These are phyloP conservation scores for Lycocerus yunnanus DNA, from an alignment of 2,888 invertebrate species.

Conservation along the genomic window DNA sequence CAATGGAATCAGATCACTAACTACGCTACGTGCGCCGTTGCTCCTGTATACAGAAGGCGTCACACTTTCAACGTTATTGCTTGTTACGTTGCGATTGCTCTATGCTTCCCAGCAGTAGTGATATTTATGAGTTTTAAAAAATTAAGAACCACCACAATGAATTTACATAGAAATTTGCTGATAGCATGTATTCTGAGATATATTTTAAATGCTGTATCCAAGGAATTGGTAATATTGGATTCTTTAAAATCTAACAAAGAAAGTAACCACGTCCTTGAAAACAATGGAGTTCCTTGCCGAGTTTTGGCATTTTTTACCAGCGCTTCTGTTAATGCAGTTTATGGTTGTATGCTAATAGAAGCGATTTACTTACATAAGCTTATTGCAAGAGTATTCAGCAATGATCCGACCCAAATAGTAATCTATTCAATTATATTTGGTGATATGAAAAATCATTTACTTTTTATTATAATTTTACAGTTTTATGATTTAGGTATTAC, in stretches of 20 bases:
- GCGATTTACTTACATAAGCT: slow-evolving; percentile 69
- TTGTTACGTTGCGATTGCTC: slow-evolving; percentile 58
- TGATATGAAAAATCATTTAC: slow-evolving; percentile 39
- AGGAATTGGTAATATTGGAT: slow-evolving; percentile 63
- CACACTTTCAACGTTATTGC: slow-evolving; percentile 60
- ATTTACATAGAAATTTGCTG: slow-evolving; percentile 65
- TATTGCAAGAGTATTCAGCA: slow-evolving; percentile 67
- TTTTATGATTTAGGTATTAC: slow-evolving; percentile 52
- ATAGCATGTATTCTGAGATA: slow-evolving; percentile 64
- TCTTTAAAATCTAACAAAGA: slow-evolving; percentile 57
- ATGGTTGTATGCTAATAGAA: slow-evolving; percentile 71
- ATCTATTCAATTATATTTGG: slow-evolving; percentile 58
- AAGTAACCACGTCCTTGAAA: slow-evolving; percentile 56
- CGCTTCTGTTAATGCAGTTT: slow-evolving; percentile 63
- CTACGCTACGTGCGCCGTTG: slow-evolving; percentile 63
- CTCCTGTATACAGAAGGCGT: slow-evolving; percentile 58
- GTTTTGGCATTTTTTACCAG: slow-evolving; percentile 62
- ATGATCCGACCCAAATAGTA: slow-evolving; percentile 58
- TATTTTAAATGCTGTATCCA: slow-evolving; percentile 61
- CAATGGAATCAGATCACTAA: slow-evolving; percentile 65
- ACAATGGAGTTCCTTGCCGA: slow-evolving; percentile 60
- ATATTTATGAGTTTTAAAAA: slow-evolving; percentile 62
- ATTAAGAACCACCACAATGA: slow-evolving; percentile 57
- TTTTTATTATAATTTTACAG: background rate
- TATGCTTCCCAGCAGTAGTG: slow-evolving; percentile 63